Percentiles rank a stretch among this genome's conserved stretches.
phyloP scores from a whole-genome alignment of 2,113 vertebrate species.

The Engraulis encrasicolus region DNA sequence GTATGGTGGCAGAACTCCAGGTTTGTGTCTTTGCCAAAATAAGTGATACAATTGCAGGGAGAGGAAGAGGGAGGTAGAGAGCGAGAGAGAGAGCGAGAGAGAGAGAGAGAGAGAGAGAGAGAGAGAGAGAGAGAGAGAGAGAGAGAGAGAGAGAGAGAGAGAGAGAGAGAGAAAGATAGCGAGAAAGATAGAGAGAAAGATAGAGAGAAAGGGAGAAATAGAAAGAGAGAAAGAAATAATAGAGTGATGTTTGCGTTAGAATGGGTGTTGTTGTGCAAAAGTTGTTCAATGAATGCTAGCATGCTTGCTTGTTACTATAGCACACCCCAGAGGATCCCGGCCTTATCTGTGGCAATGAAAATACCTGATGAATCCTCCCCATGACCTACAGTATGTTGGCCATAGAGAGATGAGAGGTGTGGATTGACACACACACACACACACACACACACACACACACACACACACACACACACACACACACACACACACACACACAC shows the following conservation, averaged over 20 bases:
- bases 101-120: neutral
- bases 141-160: neutral
- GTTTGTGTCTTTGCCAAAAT: neutral
- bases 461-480: slow-evolving; percentile 10
- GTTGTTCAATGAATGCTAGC: too few species aligned
- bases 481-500: slow-evolving; percentile 22
- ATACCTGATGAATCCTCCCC: too few species aligned
- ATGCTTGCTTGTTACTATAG: neutral
- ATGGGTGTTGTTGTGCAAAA: too few species aligned
- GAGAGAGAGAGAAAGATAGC: too few species aligned
- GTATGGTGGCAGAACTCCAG: neutral
- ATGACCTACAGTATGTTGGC: too few species aligned
- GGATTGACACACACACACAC: too few species aligned
- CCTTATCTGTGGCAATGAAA: too few species aligned
- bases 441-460: slow-evolving; percentile 43
- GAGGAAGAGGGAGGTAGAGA: neutral
- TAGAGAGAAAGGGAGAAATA: too few species aligned
- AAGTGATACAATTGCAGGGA: neutral
- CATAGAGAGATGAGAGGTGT: too few species aligned
- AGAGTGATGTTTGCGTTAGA: neutral
- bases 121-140: slow-evolving; percentile 1
- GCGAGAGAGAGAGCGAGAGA: neutral
- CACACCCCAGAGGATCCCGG: too few species aligned
- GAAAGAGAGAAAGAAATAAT: too few species aligned
- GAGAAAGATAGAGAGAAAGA: too few species aligned